Conservation (phyloP, 2,888 invertebrate species). For the Lasioglossum malachurum region DNA sequence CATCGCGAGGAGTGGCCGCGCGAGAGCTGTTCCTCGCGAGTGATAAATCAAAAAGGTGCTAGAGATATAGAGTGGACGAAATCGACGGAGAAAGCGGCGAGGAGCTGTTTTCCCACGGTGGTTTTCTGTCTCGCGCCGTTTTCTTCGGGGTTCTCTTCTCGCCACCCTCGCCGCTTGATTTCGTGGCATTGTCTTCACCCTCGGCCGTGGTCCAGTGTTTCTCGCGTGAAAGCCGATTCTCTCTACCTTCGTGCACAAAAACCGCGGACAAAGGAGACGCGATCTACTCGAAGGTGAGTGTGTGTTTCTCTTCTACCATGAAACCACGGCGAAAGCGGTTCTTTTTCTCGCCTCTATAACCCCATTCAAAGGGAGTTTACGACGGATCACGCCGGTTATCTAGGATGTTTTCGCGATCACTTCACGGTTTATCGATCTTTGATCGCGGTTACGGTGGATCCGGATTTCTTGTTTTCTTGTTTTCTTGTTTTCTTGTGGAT, state of each 20-base stretch:
- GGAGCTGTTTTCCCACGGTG: conserved; percentile 17
- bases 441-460: not conserved
- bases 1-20: conserved; percentile 26
- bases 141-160: conserved; percentile 3
- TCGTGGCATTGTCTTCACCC: conserved; percentile 53
- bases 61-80: not conserved
- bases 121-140: conserved; percentile 26
- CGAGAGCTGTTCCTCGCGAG: conserved; percentile 2
- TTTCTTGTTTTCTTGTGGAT: not conserved
- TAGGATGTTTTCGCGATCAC: not conserved
- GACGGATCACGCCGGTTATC: not conserved
- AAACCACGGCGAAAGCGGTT: conserved; percentile 16
- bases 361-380: not conserved
- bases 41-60: conserved; percentile 31
- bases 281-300: conserved; percentile 54
- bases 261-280: conserved; percentile 44
- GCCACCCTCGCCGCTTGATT: conserved; percentile 45
- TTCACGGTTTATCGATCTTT: not conserved
- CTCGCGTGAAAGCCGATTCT: conserved; percentile 52
- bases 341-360: not conserved
- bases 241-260: conserved; percentile 25
- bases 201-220: conserved; percentile 34
- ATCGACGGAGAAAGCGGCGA: conserved; percentile 21
- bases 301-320: conserved; percentile 17
- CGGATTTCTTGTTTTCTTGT: not conserved